Evolutionary conservation across 2,888 invertebrate genomes (phyloP), one percentile per base, ranked within the genome.

Genomic region (Agelastica alni): DNA sequence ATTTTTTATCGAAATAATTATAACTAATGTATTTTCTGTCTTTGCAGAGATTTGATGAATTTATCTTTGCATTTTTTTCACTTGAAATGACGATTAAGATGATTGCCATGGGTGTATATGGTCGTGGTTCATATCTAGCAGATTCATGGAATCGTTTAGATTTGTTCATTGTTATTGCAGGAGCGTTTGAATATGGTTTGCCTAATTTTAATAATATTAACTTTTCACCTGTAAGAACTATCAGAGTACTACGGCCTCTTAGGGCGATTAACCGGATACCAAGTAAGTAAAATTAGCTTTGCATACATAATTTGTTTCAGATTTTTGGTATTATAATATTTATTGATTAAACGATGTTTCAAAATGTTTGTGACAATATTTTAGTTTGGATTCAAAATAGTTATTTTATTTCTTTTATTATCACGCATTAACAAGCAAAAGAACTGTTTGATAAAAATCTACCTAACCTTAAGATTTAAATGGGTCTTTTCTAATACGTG

Each of bases 211-310:
- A 97, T 77, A 97, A 96, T 79, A 90, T 99, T 79, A 99, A 98
- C 80, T 82, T 99, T 75, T 96, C 98, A 59, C 96, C 99, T 53
- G 98, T 99, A 75, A 84, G 99, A 72, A 99, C 99, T 60, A 96
- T 99, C 74, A 85, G 99, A 74, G 99, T 99, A 60, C 83, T 99
- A 60, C 82, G 99, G 74, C 99, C 99, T 41, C 81, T 99, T 64
- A 81, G 99, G 67, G 99, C 99, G 61, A 99, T 99, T 79, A 99
- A 99, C 84, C 88, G 99, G 77, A 99, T 99, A 85, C 99, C 99
- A 75, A 99, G 98, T 94, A 83, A 93, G 94, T 88, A 69, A 41
- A 3, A 4, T 36, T 37, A 26, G 0, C 6, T 7, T n/a, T n/a
- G n/a, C 9, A 26, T 2, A 26, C 26, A 26, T 26, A 26, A 26